Evolutionary conservation across 1,140 invertebrate species (phyloP), one percentile per base, ranked within the genome.

Genomic region (Drosophila carrolli): DNA sequence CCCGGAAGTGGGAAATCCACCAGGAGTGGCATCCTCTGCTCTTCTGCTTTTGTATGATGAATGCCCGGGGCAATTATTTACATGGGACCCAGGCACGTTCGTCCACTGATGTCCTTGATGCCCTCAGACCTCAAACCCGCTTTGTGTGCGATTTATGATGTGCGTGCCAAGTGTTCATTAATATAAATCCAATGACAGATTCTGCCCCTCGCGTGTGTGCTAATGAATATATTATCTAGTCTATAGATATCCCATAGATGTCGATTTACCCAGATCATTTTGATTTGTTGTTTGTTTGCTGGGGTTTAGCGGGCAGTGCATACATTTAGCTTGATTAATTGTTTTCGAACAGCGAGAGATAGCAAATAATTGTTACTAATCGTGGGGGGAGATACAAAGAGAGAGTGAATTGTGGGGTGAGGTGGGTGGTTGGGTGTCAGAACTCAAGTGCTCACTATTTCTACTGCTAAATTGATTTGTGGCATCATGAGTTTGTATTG

Each of bases 121-220:
- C 27, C 43, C 51, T 27, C 10, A 7, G 6, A 37, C 27, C 14
- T 6, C 16, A n/a, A n/a, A 32, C 14, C 2, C 38, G 13, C 43
- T 50, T 59, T 78, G 61, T 78, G 75, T 73, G 83, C 66, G 83
- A 88, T 86, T 86, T 86, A 88, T 88, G 83, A 86, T 86, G 83
- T 86, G 83, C 79, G 83, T 86, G 83, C 77, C 71, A 82, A 88
- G 83, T 82, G 83, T 83, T 88, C 83, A 86, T 86, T 86, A 88
- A 88, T 86, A 86, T 88, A 83, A 86, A 83, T 83, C 75, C 83
- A 88, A 88, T 88, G 83, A 88, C 62, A 77, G 82, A 82, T 73
- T 75, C 58, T 48, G 70, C n/a, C 27, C 27, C 40, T 23, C 43
- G 55, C 58, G 38, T 70, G 56, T 68, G 48, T 77, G 44, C 54